Evolutionary conservation across 2,113 vertebrate species (phyloP).

Genomic region (Cochlearius cochlearius): DNA sequence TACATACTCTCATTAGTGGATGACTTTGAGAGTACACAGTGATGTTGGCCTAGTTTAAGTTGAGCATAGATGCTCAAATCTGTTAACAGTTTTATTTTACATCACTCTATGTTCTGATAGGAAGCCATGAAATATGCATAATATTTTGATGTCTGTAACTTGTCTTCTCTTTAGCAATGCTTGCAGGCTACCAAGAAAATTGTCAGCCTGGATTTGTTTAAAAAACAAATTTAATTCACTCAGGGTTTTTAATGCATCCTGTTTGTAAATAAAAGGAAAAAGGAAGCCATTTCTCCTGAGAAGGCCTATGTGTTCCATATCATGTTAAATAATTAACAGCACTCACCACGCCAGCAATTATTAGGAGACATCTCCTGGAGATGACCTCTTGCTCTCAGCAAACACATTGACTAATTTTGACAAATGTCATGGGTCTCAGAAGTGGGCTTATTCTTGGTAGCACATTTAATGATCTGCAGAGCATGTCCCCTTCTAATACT

Average conservation of each 20-base stretch:
- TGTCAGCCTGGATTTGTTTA: slow-evolving; percentile 42
- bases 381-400: slow-evolving; percentile 60
- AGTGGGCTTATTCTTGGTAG: slow-evolving; percentile 35
- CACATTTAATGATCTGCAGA: slow-evolving; percentile 71
- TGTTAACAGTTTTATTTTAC: slow-evolving; percentile 3
- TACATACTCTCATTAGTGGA: not conserved
- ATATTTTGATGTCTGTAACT: slow-evolving; percentile 41
- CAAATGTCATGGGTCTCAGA: slow-evolving; percentile 61
- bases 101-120: not conserved
- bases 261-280: slow-evolving; percentile 57
- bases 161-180: not conserved
- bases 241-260: slow-evolving; percentile 51
- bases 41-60: not conserved
- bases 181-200: slow-evolving; percentile 4
- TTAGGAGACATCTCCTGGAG: slow-evolving; percentile 37
- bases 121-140: slow-evolving; percentile 44
- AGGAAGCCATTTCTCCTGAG: slow-evolving; percentile 45
- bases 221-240: slow-evolving; percentile 47
- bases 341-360: slow-evolving; percentile 63
- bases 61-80: not conserved
- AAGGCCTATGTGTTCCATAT: slow-evolving; percentile 15
- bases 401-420: slow-evolving; percentile 58
- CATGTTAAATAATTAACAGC: slow-evolving; percentile 79
- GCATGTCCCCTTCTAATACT: slow-evolving; percentile 51
- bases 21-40: not conserved